A percentile compares a stretch with the other conserved stretches of the same genome.
Conservation (phyloP, 1,140 invertebrate genomes). For the Choristoneura fumiferana region DNA sequence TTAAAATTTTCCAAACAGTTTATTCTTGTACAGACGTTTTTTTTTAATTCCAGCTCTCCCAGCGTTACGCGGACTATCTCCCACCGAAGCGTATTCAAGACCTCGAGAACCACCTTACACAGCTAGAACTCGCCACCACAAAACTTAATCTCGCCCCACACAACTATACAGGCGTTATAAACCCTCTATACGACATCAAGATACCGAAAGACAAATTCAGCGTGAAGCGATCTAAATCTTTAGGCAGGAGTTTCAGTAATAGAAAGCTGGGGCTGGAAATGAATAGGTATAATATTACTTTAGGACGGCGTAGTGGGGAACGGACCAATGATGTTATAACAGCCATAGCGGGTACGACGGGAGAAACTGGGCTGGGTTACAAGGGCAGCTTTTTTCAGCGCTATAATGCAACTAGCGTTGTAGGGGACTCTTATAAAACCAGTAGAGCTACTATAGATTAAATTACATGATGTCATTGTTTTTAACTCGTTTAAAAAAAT, state of each 20-base stretch:
- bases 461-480: slow-evolving; percentile 7
- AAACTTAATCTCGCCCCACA: slow-evolving; percentile 26
- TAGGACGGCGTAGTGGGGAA: slow-evolving; percentile 46
- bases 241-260: slow-evolving; percentile 57
- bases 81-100: slow-evolving; percentile 47
- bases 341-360: slow-evolving; percentile 48
- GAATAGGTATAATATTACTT: slow-evolving; percentile 51
- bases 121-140: slow-evolving; percentile 24
- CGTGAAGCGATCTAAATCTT: slow-evolving; percentile 61
- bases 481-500: too few relatives aligned
- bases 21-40: too few relatives aligned
- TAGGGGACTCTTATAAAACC: slow-evolving; percentile 59
- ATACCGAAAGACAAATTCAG: slow-evolving; percentile 57
- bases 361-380: slow-evolving; percentile 51
- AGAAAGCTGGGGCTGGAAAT: slow-evolving; percentile 48
- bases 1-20: too few relatives aligned
- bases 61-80: slow-evolving; percentile 38
- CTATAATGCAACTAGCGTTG: slow-evolving; percentile 41
- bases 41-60: slow-evolving; percentile 35
- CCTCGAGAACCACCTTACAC: slow-evolving; percentile 26
- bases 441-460: slow-evolving; percentile 59
- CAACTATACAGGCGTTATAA: slow-evolving; percentile 58
- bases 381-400: slow-evolving; percentile 54
- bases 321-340: slow-evolving; percentile 65
- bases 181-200: slow-evolving; percentile 62